Conservation (phyloP, 1,140 invertebrate species). For the Heliconius himera region DNA sequence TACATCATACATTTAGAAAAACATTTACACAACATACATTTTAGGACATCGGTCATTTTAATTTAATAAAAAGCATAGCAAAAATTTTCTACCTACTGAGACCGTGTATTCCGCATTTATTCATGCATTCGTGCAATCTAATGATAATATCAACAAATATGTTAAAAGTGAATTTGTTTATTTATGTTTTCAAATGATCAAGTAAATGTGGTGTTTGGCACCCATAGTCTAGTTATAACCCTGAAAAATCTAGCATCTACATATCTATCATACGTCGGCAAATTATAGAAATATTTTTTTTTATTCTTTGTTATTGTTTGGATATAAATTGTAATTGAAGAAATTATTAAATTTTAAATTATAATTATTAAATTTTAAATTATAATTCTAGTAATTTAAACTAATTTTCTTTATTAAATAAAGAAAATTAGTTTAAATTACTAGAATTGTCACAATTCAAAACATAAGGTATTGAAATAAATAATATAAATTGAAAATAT, state of each 20-base stretch:
- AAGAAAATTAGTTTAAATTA: background rate
- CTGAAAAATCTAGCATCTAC: background rate
- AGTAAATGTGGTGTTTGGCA: constrained; percentile 5
- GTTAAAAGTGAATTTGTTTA: background rate
- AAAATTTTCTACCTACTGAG: constrained; percentile 6
- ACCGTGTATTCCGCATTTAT: background rate
- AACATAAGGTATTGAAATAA: background rate
- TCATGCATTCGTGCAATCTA: constrained; percentile 2
- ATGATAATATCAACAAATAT: background rate
- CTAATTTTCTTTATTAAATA: too few species aligned
- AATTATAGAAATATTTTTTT: too few species aligned
- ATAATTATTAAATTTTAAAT: too few species aligned
- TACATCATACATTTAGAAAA: background rate
- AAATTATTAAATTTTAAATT: too few species aligned
- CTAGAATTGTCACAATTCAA: background rate
- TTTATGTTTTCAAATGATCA: background rate
- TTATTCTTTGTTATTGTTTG: too few species aligned
- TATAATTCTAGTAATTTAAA: too few species aligned
- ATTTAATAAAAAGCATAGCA: constrained; percentile 5
- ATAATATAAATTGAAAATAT: background rate
- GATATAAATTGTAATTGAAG: too few species aligned
- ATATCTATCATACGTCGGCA: background rate
- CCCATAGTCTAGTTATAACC: background rate
- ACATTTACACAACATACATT: background rate
- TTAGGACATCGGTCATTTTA: background rate